Percentiles rank a stretch among this genome's conserved stretches.
These are phyloP conservation scores for Atethmia centrago DNA, from an alignment of 2,888 invertebrate species.

Conservation along the genomic window DNA sequence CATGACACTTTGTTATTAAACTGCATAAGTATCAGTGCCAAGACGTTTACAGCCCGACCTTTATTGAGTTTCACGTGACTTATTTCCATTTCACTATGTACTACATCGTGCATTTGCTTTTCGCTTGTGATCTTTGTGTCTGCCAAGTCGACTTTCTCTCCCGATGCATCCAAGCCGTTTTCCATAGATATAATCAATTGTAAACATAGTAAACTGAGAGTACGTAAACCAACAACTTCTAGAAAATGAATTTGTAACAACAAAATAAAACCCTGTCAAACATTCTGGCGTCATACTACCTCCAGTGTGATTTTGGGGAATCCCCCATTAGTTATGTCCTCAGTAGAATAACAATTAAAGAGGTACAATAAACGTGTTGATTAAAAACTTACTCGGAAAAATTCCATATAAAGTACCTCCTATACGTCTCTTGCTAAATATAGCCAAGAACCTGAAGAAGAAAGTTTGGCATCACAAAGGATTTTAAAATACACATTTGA, in stretches of 20 bases:
- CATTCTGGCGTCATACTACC: neutral
- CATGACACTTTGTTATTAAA: constrained; percentile 65
- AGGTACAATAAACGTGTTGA: neutral
- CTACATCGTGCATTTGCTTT: constrained; percentile 69
- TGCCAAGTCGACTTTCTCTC: constrained; percentile 83
- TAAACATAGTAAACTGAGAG: constrained; percentile 5
- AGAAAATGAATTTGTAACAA: neutral
- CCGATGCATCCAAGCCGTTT: constrained; percentile 70
- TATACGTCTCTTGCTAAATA: constrained; percentile 9
- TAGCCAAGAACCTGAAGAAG: constrained; percentile 18
- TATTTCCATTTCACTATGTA: constrained; percentile 69
- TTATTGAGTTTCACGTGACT: constrained; percentile 72
- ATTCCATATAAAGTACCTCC: neutral
- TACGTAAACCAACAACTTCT: neutral
- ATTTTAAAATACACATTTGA: constrained; percentile 34
- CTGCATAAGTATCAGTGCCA: constrained; percentile 69
- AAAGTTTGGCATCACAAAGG: constrained; percentile 47
- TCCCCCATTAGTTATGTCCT: neutral
- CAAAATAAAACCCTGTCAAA: neutral
- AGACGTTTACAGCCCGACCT: constrained; percentile 71
- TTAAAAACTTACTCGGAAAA: neutral
- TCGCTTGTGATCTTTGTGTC: constrained; percentile 74
- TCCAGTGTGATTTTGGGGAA: constrained; percentile 8
- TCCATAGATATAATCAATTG: constrained; percentile 44
- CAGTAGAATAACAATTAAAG: constrained; percentile 29